These are phyloP conservation scores for Archips xylosteana DNA, from an alignment of 2,888 invertebrate genomes.

Conservation along the genomic window DNA sequence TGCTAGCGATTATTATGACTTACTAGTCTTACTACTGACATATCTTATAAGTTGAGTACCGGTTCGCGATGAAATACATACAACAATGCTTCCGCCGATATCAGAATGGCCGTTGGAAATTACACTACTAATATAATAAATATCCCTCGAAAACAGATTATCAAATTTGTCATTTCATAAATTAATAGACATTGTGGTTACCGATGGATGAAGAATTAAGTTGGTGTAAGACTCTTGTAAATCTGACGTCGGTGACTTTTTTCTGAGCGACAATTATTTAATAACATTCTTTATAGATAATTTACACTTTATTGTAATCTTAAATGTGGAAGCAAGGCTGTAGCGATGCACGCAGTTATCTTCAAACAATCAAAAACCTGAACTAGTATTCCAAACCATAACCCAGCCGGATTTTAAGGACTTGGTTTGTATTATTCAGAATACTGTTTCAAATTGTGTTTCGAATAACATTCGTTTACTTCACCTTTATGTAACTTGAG, in stretches of 20 bases:
- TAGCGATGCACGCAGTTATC: conserved; percentile 27
- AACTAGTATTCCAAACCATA: conserved; percentile 22
- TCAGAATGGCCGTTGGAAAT: conserved; percentile 13
- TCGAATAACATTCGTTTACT: not conserved
- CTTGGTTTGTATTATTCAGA: not conserved
- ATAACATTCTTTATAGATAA: conserved; percentile 30
- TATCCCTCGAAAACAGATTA: conserved; percentile 26
- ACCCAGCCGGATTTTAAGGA: not conserved
- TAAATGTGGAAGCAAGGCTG: conserved; percentile 35
- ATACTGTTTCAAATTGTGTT: not conserved
- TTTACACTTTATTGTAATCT: conserved; percentile 35
- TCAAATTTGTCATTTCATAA: conserved; percentile 10
- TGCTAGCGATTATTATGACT: conserved; percentile 25
- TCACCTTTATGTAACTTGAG: not conserved
- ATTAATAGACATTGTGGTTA: not conserved
- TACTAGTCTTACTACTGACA: conserved; percentile 7
- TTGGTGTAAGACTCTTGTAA: not conserved
- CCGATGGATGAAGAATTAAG: not conserved
- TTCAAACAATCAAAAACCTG: not conserved
- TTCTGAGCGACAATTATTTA: conserved; percentile 33
- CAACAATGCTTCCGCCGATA: conserved; percentile 24
- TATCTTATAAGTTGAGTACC: conserved; percentile 30
- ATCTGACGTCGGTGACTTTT: conserved; percentile 11
- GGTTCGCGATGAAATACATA: conserved; percentile 19
- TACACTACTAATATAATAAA: conserved; percentile 33